phyloP scores from a whole-genome alignment of 2,888 invertebrate genomes.

The Orchesella flavescens region DNA sequence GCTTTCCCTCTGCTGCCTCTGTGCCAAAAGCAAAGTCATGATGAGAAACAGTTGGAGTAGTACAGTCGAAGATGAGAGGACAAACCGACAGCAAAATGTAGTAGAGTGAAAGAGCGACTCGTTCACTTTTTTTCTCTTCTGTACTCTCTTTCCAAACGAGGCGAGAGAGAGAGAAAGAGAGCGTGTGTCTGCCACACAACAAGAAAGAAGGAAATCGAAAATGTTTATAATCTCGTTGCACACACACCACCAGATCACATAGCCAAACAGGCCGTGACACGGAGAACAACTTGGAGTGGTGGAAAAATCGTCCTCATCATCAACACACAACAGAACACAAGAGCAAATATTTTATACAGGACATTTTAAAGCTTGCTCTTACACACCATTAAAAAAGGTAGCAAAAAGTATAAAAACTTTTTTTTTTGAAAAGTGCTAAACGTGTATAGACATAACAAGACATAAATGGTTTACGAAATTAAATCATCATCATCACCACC shows the following conservation, averaged over 20 bases:
- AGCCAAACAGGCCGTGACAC: conserved; percentile 63
- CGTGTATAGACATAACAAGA: no score
- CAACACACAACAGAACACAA: neutral
- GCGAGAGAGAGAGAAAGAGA: conserved; percentile 20
- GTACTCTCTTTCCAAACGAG: neutral
- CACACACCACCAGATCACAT: conserved; percentile 52
- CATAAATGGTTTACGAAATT: no score
- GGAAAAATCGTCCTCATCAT: no score
- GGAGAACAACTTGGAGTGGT: conserved; percentile 51
- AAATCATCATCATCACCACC: no score
- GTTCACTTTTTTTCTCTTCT: neutral
- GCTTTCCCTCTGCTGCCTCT: no score
- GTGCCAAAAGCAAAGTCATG: conserved; percentile 53
- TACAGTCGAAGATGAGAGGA: neutral
- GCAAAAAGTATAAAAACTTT: neutral
- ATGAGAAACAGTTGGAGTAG: neutral
- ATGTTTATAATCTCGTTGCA: conserved; percentile 60
- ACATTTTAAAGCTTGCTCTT: neutral
- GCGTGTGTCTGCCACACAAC: conserved; percentile 4
- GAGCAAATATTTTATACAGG: conserved; percentile 3
- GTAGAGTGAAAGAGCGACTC: conserved; percentile 11
- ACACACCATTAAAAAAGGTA: neutral
- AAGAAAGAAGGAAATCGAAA: conserved; percentile 20
- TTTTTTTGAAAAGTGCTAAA: neutral
- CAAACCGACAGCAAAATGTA: conserved; percentile 11